Conservation (phyloP, 2,113 vertebrate genomes). For the Theristicus caerulescens region DNA sequence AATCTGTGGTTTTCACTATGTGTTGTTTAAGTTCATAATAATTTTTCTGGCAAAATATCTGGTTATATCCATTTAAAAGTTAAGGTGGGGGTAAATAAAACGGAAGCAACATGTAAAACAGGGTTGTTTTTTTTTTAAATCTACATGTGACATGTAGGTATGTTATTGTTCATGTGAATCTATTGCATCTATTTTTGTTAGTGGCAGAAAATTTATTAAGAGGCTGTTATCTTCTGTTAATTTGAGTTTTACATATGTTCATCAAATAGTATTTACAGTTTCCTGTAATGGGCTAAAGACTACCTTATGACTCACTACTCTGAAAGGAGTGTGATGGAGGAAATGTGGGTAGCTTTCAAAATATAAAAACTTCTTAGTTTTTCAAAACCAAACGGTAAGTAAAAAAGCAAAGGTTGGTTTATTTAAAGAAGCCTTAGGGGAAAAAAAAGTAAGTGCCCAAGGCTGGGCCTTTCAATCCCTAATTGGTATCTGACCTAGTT, state of each 20-base stretch:
- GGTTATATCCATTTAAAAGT: not conserved
- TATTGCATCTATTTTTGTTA: not conserved
- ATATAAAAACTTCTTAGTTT: not conserved
- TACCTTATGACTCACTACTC: not conserved
- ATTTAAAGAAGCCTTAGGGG: not conserved
- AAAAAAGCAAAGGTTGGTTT: not conserved
- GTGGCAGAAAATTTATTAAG: not conserved
- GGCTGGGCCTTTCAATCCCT: not conserved
- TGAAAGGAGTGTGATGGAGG: not conserved
- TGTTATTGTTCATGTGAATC: not conserved
- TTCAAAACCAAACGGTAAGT: not conserved
- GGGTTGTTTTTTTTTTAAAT: too few species aligned
- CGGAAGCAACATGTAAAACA: not conserved
- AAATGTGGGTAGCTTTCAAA: not conserved
- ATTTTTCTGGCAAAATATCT: not conserved
- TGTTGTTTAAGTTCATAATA: not conserved
- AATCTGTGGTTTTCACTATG: not conserved
- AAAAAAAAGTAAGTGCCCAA: not conserved
- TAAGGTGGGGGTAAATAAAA: not conserved
- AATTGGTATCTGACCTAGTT: constrained; percentile 22
- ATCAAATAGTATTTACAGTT: not conserved
- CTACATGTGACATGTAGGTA: fast-evolving
- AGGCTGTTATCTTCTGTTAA: not conserved
- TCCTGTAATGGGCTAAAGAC: not conserved
- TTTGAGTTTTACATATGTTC: not conserved